Evolutionary conservation across 2,797 vertebrate species (phyloP).

Genomic region (Spinus pinus): DNA sequence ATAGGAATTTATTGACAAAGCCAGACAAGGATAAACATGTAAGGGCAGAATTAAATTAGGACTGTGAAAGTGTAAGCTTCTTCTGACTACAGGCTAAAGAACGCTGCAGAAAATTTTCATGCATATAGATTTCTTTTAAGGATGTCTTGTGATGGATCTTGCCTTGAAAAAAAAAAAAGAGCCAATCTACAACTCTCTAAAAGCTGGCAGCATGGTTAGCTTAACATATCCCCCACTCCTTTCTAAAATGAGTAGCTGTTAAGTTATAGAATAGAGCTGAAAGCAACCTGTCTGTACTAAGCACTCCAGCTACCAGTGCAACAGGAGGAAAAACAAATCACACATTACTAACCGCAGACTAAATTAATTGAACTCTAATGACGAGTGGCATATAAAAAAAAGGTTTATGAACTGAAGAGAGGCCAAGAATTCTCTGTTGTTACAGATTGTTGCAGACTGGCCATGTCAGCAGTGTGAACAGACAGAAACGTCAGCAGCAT

Average conservation of each 20-base stretch:
- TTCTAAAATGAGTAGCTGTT: neutral
- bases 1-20: conserved; percentile 16
- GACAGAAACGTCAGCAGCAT: neutral
- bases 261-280: neutral
- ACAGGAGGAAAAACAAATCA: neutral
- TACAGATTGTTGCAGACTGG: neutral
- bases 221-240: neutral
- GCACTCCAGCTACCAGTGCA: neutral
- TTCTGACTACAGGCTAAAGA: conserved; percentile 16
- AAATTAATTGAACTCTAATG: conserved; percentile 2
- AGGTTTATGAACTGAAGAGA: neutral
- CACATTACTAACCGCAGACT: neutral
- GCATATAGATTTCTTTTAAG: neutral
- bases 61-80: neutral
- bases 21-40: neutral
- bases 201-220: neutral
- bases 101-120: neutral
- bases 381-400: neutral
- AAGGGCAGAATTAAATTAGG: conserved; percentile 35
- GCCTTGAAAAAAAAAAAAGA: neutral
- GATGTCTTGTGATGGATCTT: neutral
- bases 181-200: neutral
- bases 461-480: neutral
- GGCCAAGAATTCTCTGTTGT: neutral
- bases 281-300: neutral